A percentile compares a stretch with the other conserved stretches of the same genome.
Conservation (phyloP, 2,888 invertebrate genomes). For the Trissoscelio sp. region DNA sequence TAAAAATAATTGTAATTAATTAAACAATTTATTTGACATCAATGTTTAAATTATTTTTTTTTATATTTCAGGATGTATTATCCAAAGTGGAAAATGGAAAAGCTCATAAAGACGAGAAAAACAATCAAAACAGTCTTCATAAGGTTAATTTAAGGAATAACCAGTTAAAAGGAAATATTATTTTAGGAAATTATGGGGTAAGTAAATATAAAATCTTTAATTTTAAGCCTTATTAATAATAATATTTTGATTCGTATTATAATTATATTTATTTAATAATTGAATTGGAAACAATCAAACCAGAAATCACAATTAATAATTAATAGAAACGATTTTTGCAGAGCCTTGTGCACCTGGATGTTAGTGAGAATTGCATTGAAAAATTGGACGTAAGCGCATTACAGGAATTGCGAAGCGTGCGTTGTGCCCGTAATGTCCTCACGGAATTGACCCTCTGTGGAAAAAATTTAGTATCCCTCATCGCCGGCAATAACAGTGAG, state of each 20-base stretch:
- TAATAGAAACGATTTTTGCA: conserved; percentile 78
- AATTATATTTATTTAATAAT: no score
- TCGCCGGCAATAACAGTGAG: conserved; percentile 93
- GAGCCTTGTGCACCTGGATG: conserved; percentile 92
- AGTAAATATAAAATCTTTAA: no score
- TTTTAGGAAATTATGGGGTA: conserved; percentile 93
- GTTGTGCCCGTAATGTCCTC: conserved; percentile 91
- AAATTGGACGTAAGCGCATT: conserved; percentile 92
- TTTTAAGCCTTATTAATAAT: no score
- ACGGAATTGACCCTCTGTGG: conserved; percentile 92
- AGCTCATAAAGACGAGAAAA: conserved; percentile 77
- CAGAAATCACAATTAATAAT: neutral
- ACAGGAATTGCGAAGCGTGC: conserved; percentile 89
- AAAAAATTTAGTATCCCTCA: conserved; percentile 87
- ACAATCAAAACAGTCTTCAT: conserved; percentile 83
- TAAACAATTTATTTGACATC: no score
- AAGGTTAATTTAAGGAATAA: conserved; percentile 91
- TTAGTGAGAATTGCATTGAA: conserved; percentile 93
- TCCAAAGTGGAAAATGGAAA: conserved; percentile 76
- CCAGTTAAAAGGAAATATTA: conserved; percentile 92
- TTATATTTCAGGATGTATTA: conserved; percentile 73
- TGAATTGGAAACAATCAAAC: no score
- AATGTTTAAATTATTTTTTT: conserved; percentile 1
- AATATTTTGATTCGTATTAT: no score
- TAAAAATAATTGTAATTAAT: no score